Percentiles rank a stretch among this genome's conserved stretches.
Evolutionary conservation across 2,113 vertebrate species (phyloP).

Genomic region (Chionomys nivalis): DNA sequence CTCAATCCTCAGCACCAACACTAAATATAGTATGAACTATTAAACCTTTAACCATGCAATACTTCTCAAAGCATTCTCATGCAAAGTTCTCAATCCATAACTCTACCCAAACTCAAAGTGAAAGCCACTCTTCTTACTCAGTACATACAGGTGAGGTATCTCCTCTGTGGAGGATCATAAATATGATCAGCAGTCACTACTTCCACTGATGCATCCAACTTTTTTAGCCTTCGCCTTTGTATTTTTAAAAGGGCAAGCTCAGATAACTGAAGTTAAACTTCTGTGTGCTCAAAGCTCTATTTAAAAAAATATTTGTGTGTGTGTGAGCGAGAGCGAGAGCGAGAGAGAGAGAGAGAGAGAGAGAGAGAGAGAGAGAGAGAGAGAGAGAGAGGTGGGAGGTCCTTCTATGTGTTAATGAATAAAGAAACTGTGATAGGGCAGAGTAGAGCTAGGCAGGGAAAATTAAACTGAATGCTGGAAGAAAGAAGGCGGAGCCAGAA

Average conservation of each 20-base stretch:
- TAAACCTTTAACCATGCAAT: conserved; percentile 4
- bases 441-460: too few species aligned
- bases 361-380: too few species aligned
- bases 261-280: conserved; percentile 14
- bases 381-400: too few species aligned
- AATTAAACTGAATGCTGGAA: too few species aligned
- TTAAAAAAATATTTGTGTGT: not conserved
- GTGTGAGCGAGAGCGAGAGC: not conserved
- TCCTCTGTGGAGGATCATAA: not conserved
- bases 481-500: too few species aligned
- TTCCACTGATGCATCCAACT: not conserved
- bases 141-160: not conserved
- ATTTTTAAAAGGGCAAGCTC: conserved; percentile 42
- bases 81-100: conserved; percentile 32
- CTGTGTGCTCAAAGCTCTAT: conserved; percentile 29
- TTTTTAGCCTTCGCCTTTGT: conserved; percentile 12
- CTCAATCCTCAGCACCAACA: not conserved
- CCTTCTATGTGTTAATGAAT: too few species aligned
- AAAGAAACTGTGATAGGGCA: too few species aligned
- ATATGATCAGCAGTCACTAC: not conserved
- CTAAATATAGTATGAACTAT: not conserved
- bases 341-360: too few species aligned
- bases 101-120: not conserved
- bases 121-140: conserved; percentile 4
- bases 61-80: not conserved